Conservation (phyloP, 53 echinoderm and acorn worm genomes). For the Stichopus horrens region DNA sequence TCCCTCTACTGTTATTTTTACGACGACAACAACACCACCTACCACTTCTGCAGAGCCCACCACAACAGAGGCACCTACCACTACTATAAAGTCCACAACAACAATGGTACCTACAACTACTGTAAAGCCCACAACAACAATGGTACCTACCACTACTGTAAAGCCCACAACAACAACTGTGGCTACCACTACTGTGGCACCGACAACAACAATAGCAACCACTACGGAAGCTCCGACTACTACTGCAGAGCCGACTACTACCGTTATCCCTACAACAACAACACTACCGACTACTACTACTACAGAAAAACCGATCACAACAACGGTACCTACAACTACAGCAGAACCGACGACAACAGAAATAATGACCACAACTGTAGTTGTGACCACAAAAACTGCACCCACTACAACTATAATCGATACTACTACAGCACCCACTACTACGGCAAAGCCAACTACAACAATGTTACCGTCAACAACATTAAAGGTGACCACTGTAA, state of each 20-base stretch:
- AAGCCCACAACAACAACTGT: neutral
- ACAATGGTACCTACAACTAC: neutral
- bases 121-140: neutral
- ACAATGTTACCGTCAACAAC: conserved; percentile 10
- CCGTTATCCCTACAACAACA: conserved; percentile 2
- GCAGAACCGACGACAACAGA: conserved; percentile 15
- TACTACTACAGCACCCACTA: conserved; percentile 25
- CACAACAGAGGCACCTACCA: neutral
- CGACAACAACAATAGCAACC: neutral
- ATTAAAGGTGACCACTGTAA: neutral
- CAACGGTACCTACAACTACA: conserved; percentile 19
- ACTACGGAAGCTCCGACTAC: neutral
- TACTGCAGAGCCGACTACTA: neutral
- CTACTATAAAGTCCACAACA: neutral
- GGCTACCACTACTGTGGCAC: neutral
- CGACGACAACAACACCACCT: conserved; percentile 12
- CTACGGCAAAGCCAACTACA: conserved; percentile 24
- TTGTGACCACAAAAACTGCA: conserved; percentile 1
- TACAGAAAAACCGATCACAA: neutral
- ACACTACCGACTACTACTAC: conserved; percentile 7
- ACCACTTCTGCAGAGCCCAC: neutral
- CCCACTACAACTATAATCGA: neutral
- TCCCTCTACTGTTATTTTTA: neutral
- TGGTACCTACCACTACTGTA: neutral
- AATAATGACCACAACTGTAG: conserved; percentile 8